Conservation (phyloP, 2,888 invertebrate genomes). For the Synanthedon andrenaeformis region DNA sequence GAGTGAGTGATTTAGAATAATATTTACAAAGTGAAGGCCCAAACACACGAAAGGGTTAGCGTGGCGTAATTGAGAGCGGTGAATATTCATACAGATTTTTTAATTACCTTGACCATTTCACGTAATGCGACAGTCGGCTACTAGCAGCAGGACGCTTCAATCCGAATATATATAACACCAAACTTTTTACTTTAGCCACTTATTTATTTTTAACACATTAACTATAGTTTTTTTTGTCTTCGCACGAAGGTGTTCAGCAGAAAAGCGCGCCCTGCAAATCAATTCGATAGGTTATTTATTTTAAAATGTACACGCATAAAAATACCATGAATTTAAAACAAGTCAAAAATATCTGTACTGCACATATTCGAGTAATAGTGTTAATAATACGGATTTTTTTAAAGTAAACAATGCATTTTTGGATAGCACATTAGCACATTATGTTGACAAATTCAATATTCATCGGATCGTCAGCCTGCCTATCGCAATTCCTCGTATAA, state of each 20-base stretch:
- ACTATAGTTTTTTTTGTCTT: conserved; percentile 46
- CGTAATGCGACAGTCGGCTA: conserved; percentile 47
- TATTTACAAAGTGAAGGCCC: conserved; percentile 61
- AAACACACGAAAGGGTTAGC: conserved; percentile 60
- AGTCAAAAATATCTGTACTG: too few species aligned
- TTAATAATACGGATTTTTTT: too few species aligned
- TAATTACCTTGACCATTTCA: conserved; percentile 70
- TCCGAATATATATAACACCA: conserved; percentile 31
- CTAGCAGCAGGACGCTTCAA: conserved; percentile 28
- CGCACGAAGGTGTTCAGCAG: conserved; percentile 57
- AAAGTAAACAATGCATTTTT: too few species aligned
- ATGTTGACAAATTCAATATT: too few species aligned
- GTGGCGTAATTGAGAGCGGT: conserved; percentile 49
- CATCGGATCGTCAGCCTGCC: too few species aligned
- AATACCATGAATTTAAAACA: too few species aligned
- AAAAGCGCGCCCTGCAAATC: conserved; percentile 60
- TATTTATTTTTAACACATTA: conserved; percentile 28
- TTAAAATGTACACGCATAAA: too few species aligned
- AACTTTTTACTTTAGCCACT: conserved; percentile 34
- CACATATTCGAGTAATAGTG: too few species aligned
- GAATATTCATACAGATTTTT: conserved; percentile 54
- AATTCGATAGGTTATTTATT: conserved; percentile 24
- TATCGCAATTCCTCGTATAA: too few species aligned
- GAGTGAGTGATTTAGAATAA: conserved; percentile 51
- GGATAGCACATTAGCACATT: too few species aligned